These are phyloP conservation scores for Ornithorhynchus anatinus DNA, from an alignment of 2,113 vertebrate species.

Conservation along the genomic window DNA sequence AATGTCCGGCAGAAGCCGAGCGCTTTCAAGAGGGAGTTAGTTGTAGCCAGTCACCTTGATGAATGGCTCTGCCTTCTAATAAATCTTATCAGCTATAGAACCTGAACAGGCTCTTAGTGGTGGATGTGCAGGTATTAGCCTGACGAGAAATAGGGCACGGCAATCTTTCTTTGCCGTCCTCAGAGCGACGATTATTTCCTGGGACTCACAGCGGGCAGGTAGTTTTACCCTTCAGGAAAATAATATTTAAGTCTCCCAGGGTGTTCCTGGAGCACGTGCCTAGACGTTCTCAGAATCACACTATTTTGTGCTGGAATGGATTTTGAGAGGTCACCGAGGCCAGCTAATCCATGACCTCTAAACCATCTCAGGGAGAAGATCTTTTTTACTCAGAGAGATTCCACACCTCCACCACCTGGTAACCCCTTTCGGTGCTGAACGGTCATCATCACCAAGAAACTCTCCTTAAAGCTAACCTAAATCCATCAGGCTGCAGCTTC, in stretches of 20 bases:
- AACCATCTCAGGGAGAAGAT: no score
- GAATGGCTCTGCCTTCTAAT: not conserved
- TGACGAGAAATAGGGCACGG: not conserved
- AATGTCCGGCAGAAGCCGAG: no score
- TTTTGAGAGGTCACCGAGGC: not conserved
- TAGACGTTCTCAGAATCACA: not conserved
- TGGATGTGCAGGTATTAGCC: not conserved
- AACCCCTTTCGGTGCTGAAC: no score
- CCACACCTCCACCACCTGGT: no score
- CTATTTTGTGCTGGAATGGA: not conserved
- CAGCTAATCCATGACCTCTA: no score
- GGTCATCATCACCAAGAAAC: no score
- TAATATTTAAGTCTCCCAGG: not conserved
- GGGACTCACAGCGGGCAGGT: not conserved
- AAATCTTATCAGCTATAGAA: not conserved
- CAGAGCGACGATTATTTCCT: not conserved
- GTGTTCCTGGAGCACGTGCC: not conserved
- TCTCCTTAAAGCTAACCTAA: no score
- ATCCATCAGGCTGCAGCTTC: no score
- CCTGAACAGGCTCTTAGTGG: constrained; percentile 1
- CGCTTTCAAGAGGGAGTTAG: not conserved
- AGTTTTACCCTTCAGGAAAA: not conserved
- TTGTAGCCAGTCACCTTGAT: not conserved
- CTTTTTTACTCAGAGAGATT: no score
- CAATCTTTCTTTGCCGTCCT: not conserved